phyloP scores from a whole-genome alignment of 2,888 invertebrate genomes.

The Hypena proboscidalis region DNA sequence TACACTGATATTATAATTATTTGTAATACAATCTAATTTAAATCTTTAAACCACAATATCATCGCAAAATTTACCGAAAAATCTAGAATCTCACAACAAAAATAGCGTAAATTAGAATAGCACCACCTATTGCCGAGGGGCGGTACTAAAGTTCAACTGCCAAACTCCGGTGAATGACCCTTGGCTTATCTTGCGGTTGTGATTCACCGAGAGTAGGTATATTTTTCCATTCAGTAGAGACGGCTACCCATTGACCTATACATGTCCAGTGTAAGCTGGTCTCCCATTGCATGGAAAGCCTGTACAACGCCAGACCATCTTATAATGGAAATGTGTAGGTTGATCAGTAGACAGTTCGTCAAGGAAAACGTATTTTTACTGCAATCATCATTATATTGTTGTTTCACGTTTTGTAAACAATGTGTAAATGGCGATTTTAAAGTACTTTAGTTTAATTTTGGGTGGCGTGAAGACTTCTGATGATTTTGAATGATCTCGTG shows the following conservation, averaged over 20 bases:
- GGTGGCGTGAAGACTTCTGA: background rate
- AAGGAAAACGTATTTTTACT: constrained; percentile 42
- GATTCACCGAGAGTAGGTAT: constrained; percentile 44
- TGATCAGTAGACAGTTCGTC: no score
- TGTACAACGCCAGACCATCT: constrained; percentile 6
- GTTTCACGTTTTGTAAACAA: constrained; percentile 25
- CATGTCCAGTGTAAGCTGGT: no score
- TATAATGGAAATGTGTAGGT: no score
- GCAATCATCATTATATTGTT: constrained; percentile 24
- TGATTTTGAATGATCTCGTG: background rate
- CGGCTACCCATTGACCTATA: no score
- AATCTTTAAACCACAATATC: no score
- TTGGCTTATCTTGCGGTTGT: constrained; percentile 54
- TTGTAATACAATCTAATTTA: no score
- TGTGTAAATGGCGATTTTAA: constrained; percentile 1
- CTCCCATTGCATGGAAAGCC: no score
- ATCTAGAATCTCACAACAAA: constrained; percentile 14
- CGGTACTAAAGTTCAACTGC: constrained; percentile 76
- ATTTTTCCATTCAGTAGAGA: constrained; percentile 39
- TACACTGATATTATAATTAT: no score
- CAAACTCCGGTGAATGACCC: constrained; percentile 73
- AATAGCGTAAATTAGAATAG: background rate
- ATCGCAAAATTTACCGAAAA: constrained; percentile 27
- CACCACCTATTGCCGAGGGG: constrained; percentile 61
- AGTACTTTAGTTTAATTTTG: constrained; percentile 1